phyloP scores from a whole-genome alignment of 2,113 vertebrate genomes.

The Myrmecophaga tridactyla region DNA sequence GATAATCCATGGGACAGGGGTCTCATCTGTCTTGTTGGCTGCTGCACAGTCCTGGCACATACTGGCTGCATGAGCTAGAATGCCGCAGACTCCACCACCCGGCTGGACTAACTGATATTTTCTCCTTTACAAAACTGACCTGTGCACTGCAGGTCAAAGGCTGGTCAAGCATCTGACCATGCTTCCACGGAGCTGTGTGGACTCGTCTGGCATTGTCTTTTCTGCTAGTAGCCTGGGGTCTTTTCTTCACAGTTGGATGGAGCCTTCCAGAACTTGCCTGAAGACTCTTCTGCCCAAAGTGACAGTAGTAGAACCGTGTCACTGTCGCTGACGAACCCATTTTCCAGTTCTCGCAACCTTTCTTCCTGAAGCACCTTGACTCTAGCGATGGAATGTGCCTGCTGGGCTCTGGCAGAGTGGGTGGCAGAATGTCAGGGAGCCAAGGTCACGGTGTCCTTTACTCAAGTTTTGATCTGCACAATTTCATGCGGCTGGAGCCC shows the following conservation, averaged over 20 bases:
- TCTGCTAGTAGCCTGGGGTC: neutral
- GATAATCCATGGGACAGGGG: neutral
- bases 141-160: neutral
- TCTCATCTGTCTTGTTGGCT: neutral
- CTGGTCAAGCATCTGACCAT: fast-evolving
- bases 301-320: fast-evolving
- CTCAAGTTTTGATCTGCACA: neutral
- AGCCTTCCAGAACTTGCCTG: neutral
- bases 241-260: neutral
- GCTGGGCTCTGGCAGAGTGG: neutral
- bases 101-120: neutral
- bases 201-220: neutral
- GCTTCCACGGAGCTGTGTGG: neutral
- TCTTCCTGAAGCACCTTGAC: neutral
- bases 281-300: neutral
- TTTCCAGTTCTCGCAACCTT: neutral
- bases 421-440: neutral
- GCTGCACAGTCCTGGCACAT: neutral
- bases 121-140: neutral
- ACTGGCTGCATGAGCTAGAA: too few species aligned
- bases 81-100: neutral
- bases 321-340: neutral
- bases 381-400: neutral
- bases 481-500: neutral
- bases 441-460: neutral